These are phyloP conservation scores for Agonum fuliginosum DNA, from an alignment of 2,888 invertebrate genomes.

Conservation along the genomic window DNA sequence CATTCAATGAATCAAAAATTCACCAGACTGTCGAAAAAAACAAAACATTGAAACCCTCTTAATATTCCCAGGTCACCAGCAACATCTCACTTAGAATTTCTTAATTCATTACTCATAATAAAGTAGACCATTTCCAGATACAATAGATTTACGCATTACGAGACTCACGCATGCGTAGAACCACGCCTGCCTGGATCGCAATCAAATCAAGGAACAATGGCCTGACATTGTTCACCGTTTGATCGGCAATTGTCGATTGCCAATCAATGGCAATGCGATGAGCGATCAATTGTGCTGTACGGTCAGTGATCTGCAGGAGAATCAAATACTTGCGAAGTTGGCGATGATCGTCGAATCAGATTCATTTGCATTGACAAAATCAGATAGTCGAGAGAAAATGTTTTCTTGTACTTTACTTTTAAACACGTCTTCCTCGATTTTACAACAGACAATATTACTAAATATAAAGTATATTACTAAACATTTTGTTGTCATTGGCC, in stretches of 20 bases:
- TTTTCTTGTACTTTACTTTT: too few relatives aligned
- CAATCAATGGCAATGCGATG: slow-evolving; percentile 28
- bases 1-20: too few relatives aligned
- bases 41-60: not conserved
- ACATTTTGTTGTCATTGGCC: too few relatives aligned
- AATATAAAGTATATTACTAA: too few relatives aligned
- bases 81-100: too few relatives aligned
- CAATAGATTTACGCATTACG: slow-evolving; percentile 39
- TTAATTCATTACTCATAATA: not conserved
- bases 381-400: too few relatives aligned
- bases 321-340: not conserved
- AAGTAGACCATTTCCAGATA: not conserved
- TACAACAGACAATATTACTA: too few relatives aligned
- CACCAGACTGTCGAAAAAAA: too few relatives aligned
- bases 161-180: slow-evolving; percentile 1
- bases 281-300: slow-evolving; percentile 21
- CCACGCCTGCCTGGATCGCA: slow-evolving; percentile 36
- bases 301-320: slow-evolving; percentile 30
- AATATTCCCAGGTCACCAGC: not conserved
- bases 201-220: slow-evolving; percentile 46
- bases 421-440: too few relatives aligned
- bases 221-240: slow-evolving; percentile 10
- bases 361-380: not conserved
- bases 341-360: not conserved
- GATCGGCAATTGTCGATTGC: slow-evolving; percentile 37